Base-by-base conservation (phyloP, 2,113 vertebrate genomes). In the Platysteira castanea region DNA sequence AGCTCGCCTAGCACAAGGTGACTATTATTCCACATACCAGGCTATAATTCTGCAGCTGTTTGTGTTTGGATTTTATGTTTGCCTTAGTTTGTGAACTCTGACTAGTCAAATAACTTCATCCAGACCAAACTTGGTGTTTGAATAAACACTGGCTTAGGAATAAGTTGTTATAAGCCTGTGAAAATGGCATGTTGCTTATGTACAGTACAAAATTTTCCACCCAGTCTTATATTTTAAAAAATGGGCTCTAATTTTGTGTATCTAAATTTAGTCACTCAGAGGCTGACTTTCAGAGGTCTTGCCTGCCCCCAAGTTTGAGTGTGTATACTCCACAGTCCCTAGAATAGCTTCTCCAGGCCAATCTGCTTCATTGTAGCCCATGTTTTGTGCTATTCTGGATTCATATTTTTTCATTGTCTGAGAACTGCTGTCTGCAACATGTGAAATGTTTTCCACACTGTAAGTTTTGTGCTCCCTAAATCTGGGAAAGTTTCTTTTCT, bases 191-290 rank as follows among this genome's bases (percentile, higher is more conserved):
- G 23, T 59, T 90, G 37, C 68, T 88, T 90, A 60, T 64, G 47
- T 47, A 41, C 76, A 60, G 44, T 1, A 7, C 60, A 74, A 78
- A 91, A 71, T 60, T 96, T 96, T 94, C 93, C 76, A 82, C 28
- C 44, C 53, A 77, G 76, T 71, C 73, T 95, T 35, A 4, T 70
- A 64, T 92, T 94, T 94, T 93, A 68, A 92, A 90, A 90, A 75
- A n/a, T 0, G 31, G 37, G 49, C 80, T 96, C 83, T 96, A 94
- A 97, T 96, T 94, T 89, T 65, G 83, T 56, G 31, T 81, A 52
- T 90, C 92, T 69, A 87, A 61, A 95, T 92, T 93, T 95, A 96
- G 86, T 46, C 19, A 68, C 49, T 28, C 3, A 2, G 65, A 82
- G 37, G 21, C 47, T 83, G 78, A 49, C 50, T 88, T 93, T 35